Base-by-base conservation (phyloP, 2,113 vertebrate genomes). In the Dipodomys ordii region DNA sequence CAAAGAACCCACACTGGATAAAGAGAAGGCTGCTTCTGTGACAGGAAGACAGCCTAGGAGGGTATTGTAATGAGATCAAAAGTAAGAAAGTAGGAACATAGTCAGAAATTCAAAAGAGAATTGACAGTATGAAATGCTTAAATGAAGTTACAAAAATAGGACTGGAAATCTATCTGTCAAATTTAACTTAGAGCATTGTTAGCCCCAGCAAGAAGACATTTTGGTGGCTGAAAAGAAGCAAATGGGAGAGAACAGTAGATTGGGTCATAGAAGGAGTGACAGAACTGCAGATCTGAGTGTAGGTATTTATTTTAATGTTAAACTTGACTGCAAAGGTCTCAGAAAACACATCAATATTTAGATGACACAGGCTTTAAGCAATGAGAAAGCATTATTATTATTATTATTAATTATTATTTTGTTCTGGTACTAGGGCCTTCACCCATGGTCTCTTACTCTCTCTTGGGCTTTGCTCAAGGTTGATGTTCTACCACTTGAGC, bases 101-200 rank as follows among this genome's bases (percentile, higher is more conserved):
- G 73, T 32, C 62, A n/a, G 74, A 82, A 84, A 44, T 65, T 84
- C 67, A n/a, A 68, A 25, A 60, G 88, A 79, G 11, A n/a, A 90
- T 2, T 65, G 49, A 65, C 72, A 39, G 2, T 53, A 60, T 62
- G 16, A 91, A 83, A 87, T 76, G 22, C 3, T 90, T 79, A 88
- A 88, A 13, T 78, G 35, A 88, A n/a, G 27, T 76, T 78, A 86
- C 53, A 79, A 81, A 85, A 82, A 86, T 57, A 85, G 86, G 32
- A 90, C 80, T 3, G 90, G n/a, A 85, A 65, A 78, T 65, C 7
- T 8, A 71, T 16, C 16, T 62, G 7, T 35, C 73, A 93, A 28
- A 83, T 79, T 71, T 71, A 73, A 93, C 46, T 74, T 18, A 84
- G 16, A 71, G 71, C 44, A 44, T 2, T 72, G 39, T 32, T 82